phyloP scores from a whole-genome alignment of 1,140 invertebrate species.

The Euura lappo region DNA sequence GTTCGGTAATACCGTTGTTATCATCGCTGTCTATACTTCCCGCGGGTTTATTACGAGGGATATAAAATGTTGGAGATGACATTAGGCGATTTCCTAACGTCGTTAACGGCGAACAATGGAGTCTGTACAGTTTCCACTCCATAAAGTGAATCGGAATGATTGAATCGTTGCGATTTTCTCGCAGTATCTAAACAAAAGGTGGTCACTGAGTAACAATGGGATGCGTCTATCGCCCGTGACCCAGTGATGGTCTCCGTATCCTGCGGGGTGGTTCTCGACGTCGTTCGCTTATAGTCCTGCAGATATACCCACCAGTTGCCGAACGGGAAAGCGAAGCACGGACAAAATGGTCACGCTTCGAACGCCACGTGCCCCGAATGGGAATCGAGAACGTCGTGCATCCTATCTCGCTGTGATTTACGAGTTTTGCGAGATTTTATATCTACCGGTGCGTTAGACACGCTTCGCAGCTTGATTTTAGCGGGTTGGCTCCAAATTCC shows the following conservation, averaged over 20 bases:
- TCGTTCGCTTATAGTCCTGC: background rate
- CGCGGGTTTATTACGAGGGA: conserved; percentile 10
- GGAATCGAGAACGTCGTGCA: conserved; percentile 29
- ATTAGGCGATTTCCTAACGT: conserved; percentile 30
- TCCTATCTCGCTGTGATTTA: conserved; percentile 34
- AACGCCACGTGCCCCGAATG: conserved; percentile 43
- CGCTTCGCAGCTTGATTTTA: background rate
- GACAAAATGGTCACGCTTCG: conserved; percentile 51
- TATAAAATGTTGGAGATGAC: conserved; percentile 12
- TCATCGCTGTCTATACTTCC: background rate
- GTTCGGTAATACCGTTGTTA: background rate
- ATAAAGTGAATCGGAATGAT: conserved; percentile 24
- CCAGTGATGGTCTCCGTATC: conserved; percentile 13
- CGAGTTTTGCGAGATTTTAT: conserved; percentile 1
- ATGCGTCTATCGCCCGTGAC: conserved; percentile 1
- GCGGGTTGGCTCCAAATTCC: no score
- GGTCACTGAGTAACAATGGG: background rate
- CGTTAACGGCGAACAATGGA: conserved; percentile 26
- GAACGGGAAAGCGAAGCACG: background rate
- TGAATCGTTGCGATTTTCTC: conserved; percentile 3
- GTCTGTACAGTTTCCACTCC: conserved; percentile 32
- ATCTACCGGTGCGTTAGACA: background rate
- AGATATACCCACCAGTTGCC: conserved; percentile 25
- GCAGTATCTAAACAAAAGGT: background rate
- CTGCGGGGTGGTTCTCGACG: conserved; percentile 16